Percentiles rank a stretch among this genome's conserved stretches.
Evolutionary conservation across 2,113 vertebrate genomes (phyloP).

Genomic region (Brachirus orientalis): DNA sequence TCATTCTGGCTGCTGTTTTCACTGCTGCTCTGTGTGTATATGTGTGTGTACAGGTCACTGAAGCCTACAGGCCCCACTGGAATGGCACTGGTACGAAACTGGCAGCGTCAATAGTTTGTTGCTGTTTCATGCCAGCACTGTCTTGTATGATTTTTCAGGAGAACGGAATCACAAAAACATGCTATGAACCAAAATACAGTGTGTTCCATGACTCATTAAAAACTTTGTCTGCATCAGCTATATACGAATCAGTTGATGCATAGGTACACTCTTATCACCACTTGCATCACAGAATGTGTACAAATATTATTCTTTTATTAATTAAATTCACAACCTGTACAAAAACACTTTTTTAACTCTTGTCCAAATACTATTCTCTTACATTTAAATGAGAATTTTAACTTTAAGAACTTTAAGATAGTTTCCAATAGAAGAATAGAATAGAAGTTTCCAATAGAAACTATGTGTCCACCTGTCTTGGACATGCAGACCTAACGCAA

Average conservation of each 20-base stretch:
- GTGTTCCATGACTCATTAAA: slow-evolving; percentile 50
- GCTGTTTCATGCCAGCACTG: slow-evolving; percentile 43
- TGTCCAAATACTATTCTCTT: neutral
- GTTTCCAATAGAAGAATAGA: no score
- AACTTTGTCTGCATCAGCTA: slow-evolving; percentile 4
- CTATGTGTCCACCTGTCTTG: neutral
- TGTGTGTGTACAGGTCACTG: slow-evolving; percentile 31
- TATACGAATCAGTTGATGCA: neutral
- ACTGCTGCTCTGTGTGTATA: slow-evolving; percentile 29
- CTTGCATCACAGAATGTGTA: slow-evolving; percentile 12
- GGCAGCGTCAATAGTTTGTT: slow-evolving; percentile 49
- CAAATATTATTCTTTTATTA: slow-evolving; percentile 4
- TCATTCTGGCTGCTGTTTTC: slow-evolving; percentile 66
- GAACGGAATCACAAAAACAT: slow-evolving; percentile 20
- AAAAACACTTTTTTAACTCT: slow-evolving; percentile 3
- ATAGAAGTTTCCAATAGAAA: neutral
- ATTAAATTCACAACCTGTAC: neutral
- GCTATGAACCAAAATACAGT: slow-evolving; percentile 39
- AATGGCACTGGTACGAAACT: slow-evolving; percentile 44
- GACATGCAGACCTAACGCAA: neutral
- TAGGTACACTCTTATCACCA: neutral
- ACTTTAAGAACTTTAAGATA: no score
- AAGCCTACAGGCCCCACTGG: slow-evolving; percentile 39
- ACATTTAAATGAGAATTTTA: no score
- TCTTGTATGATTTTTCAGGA: slow-evolving; percentile 41